Base-by-base conservation (phyloP, 2,888 invertebrate genomes). In the Dolichomitus sp. region DNA sequence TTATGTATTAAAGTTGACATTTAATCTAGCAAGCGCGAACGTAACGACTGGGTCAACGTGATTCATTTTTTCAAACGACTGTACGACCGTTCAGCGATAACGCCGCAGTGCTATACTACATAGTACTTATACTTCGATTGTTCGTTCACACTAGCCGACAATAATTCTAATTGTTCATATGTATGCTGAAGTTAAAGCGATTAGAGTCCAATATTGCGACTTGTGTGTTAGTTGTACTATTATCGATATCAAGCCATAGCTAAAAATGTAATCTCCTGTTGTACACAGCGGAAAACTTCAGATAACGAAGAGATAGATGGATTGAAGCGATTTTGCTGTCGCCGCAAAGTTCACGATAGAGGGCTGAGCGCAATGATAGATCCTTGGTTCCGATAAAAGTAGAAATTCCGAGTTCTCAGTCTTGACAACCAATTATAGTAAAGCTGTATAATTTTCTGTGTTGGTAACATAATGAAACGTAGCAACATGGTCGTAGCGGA, bases 391-490 rank as follows among this genome's bases (percentile, higher is more conserved):
- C 40, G 82, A 83, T 83, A 83, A 75, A 19, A 50, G 33, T 45
- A 52, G 65, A 75, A 79, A 78, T 79, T 79, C 61, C 82, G 9
- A 30, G 68, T 61, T 40, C 54, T 69, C 77, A 54, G 37, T 57
- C 82, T 50, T 61, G 69, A 83, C 79, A 79, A 79, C 72, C 75
- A 79, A 79, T 83, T 83, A 72, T 37, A 66, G 65, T 33, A 40
- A 65, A 65, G 48, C 37, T 54, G 52, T 45, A 70, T 66, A 78
- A 82, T 79, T 75, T 79, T 42, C 50, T 70, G 30, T 57, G 42
- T 40, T 54, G 79, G n/a, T 52, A 59, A 50, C 57, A 12, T 19
- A 54, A 76, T 76, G 73, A 79, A 76, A 80, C 50, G 57, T 72
- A 45, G 63, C 68, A 48, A 59, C 63, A 63, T 61, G 50, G 42